phyloP scores from a whole-genome alignment of 2,888 invertebrate species.

The Drosophila phalerata region DNA sequence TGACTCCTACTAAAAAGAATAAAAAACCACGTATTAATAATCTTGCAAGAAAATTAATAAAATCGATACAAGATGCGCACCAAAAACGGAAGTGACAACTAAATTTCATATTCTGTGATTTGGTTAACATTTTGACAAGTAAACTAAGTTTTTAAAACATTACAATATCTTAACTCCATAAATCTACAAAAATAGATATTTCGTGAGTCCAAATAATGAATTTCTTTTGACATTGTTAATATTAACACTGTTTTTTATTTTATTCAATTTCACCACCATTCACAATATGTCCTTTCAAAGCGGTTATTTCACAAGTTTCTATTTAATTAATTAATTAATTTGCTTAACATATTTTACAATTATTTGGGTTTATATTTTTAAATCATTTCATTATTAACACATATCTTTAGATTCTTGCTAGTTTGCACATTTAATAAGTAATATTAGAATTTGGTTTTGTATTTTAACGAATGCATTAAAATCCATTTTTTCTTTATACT shows the following conservation, averaged over 20 bases:
- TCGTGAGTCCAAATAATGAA: background rate
- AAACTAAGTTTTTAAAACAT: no score
- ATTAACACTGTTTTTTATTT: constrained; percentile 68
- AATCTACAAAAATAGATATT: no score
- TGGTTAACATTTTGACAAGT: no score
- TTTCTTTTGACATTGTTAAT: constrained; percentile 40
- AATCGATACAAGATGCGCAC: no score
- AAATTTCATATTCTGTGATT: no score
- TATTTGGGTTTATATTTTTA: constrained; percentile 22
- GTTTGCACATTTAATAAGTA: constrained; percentile 56
- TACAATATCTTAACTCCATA: no score
- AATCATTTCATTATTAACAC: constrained; percentile 44
- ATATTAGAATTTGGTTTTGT: constrained; percentile 25
- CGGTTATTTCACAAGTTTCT: constrained; percentile 44
- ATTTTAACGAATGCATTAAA: constrained; percentile 37
- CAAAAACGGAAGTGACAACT: no score
- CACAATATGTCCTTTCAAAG: constrained; percentile 70
- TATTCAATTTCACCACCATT: constrained; percentile 70
- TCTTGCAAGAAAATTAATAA: no score
- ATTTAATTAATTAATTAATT: constrained; percentile 51
- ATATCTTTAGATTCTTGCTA: constrained; percentile 46
- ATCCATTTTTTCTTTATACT: constrained; percentile 26
- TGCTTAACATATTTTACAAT: constrained; percentile 71
- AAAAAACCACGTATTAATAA: no score
- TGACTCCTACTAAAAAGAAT: no score